These are phyloP conservation scores for Sinohyriopsis cumingii DNA, from an alignment of 2,888 invertebrate genomes.

Conservation along the genomic window DNA sequence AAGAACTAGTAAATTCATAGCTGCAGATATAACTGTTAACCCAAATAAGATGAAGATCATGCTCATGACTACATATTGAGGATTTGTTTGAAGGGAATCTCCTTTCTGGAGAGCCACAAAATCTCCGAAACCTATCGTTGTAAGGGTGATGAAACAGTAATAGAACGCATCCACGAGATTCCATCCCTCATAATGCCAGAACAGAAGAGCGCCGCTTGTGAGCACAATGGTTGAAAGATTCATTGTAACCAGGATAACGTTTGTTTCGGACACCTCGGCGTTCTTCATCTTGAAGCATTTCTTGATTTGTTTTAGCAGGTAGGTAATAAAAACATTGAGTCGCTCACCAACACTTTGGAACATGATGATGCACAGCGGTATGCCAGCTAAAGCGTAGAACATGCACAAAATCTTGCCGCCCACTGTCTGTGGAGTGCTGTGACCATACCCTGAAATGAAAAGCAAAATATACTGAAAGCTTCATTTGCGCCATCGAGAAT, in stretches of 20 bases:
- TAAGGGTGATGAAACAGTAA: slow-evolving; percentile 99
- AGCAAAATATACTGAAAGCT: too few species aligned
- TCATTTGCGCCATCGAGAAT: too few species aligned
- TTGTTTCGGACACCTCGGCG: slow-evolving; percentile 86
- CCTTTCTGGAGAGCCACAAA: slow-evolving; percentile 98
- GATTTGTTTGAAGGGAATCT: slow-evolving; percentile 92
- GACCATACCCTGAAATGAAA: slow-evolving; percentile 87
- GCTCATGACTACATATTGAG: slow-evolving; percentile 96
- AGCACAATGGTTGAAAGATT: slow-evolving; percentile 93
- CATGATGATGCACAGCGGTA: slow-evolving; percentile 97
- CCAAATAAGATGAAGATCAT: slow-evolving; percentile 99
- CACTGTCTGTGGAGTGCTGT: slow-evolving; percentile 96
- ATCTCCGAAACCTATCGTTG: slow-evolving; percentile 98
- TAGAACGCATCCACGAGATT: slow-evolving; percentile 91
- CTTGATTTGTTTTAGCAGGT: slow-evolving; percentile 90
- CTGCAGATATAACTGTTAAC: slow-evolving; percentile 98
- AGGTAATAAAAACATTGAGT: slow-evolving; percentile 96
- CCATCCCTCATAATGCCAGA: slow-evolving; percentile 96
- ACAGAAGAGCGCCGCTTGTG: slow-evolving; percentile 94
- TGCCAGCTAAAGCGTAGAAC: slow-evolving; percentile 86
- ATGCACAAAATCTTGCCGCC: slow-evolving; percentile 99
- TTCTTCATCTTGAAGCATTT: slow-evolving; percentile 87
- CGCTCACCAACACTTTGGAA: slow-evolving; percentile 99
- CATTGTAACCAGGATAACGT: slow-evolving; percentile 84
- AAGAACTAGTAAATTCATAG: slow-evolving; percentile 95